Evolutionary conservation across 2,888 invertebrate species (phyloP).

Genomic region (Zootermopsis nevadensis): DNA sequence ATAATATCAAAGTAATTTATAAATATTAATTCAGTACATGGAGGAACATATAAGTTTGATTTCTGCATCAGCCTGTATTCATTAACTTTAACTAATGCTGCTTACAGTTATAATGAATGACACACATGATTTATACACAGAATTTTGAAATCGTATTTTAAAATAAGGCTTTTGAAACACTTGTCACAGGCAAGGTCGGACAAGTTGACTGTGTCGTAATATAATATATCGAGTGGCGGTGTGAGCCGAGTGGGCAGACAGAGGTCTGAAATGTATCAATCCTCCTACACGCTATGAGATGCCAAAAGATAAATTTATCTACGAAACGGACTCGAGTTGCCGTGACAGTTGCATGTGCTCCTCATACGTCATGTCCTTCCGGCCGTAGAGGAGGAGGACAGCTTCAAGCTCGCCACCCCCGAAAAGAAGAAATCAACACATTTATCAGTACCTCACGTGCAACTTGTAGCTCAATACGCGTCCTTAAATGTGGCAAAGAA

Average conservation of each 20-base stretch:
- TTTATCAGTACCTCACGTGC: background rate
- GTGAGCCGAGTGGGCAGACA: background rate
- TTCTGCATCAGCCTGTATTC: too few relatives aligned
- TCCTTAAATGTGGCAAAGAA: background rate
- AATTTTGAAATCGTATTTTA: too few relatives aligned
- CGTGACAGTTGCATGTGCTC: conserved; percentile 47
- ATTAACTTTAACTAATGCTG: too few relatives aligned
- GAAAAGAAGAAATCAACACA: background rate
- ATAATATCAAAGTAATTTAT: too few relatives aligned
- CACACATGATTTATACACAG: too few relatives aligned
- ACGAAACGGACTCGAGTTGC: conserved; percentile 25
- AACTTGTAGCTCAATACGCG: conserved; percentile 19
- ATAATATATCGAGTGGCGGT: too few relatives aligned
- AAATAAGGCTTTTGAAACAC: too few relatives aligned
- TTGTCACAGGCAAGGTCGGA: too few relatives aligned
- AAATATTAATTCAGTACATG: too few relatives aligned
- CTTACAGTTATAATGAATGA: too few relatives aligned
- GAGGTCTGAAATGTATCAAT: conserved; percentile 27
- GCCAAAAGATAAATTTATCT: conserved; percentile 39
- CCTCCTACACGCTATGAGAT: conserved; percentile 12
- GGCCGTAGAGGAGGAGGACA: conserved; percentile 2
- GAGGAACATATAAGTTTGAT: too few relatives aligned
- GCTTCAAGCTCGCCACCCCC: background rate
- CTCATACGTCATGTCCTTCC: conserved; percentile 41
- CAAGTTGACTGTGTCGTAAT: too few relatives aligned